Evolutionary conservation across 1,140 invertebrate genomes (phyloP), one percentile per base, ranked within the genome.

Genomic region (Lutraria rhynchaena): DNA sequence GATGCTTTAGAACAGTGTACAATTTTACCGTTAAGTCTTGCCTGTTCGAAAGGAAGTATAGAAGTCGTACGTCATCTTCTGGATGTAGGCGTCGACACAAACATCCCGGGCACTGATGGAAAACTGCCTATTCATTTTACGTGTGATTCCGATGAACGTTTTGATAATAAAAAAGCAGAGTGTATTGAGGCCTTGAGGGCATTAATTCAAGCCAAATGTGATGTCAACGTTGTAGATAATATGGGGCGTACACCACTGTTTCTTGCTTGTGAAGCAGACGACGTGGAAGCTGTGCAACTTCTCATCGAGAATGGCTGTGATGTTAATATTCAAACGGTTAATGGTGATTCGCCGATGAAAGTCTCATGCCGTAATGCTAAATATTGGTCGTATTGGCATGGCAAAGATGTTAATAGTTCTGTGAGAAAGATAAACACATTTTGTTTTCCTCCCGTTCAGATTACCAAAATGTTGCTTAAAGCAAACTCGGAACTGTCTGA

Each of bases 171-270:
- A 37, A 86, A 83, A 41, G 58, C 37, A 5, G 76, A 84, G 55
- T 69, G 82, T 55, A 51, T 83, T 19, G 65, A 86, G 60, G 86
- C 89, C 53, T 67, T 88, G 49, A 73, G 88, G 9, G 44, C 85
- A 61, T 81, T 90, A 7, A 61, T 90, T 1, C 55, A 85, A 37
- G 57, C 83, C 61, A 96, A 96, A 13, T 96, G 97, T 13, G 95
- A 95, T 31, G 96, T 97, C 0, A 97, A 98, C 89, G 95, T 96
- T 13, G 95, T 96, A 0, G 97, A 98, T 88, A 97, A 97, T 85
- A 97, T 97, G 94, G 96, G 96, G 1, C 87, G 97, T 22, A 98
- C 96, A 0, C 96, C 97, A 0, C 90, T 98, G 49, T 86, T 88
- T 53, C 61, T 85, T n/a, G 89, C 88, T 24, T 90, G 89, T 80